Evolutionary conservation across 2,797 vertebrate species (phyloP).

Genomic region (Aldrovandia affinis): DNA sequence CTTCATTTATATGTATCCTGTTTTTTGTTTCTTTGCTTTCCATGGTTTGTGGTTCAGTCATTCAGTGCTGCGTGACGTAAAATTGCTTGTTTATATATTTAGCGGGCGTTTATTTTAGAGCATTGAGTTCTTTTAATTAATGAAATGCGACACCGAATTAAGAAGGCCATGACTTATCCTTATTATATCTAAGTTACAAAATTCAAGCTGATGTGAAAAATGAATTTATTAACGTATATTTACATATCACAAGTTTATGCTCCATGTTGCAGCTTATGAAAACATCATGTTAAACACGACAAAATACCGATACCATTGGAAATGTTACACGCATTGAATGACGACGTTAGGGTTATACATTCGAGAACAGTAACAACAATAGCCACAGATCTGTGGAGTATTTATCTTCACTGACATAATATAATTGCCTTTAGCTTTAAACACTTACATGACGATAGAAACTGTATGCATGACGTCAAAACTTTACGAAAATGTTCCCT

Average conservation of each 20-base stretch:
- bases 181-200: neutral
- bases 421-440: neutral
- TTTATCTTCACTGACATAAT: neutral
- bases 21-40: neutral
- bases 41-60: neutral
- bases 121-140: neutral
- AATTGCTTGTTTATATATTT: neutral
- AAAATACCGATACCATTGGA: constrained; percentile 23
- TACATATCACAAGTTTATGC: neutral
- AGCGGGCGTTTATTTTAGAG: neutral
- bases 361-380: constrained; percentile 18
- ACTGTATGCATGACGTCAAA: constrained; percentile 11
- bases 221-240: constrained; percentile 25
- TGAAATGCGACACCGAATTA: neutral
- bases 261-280: constrained; percentile 20
- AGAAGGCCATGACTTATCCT: neutral
- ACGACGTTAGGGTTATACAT: neutral
- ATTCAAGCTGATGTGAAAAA: constrained; percentile 14
- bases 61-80: neutral
- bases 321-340: constrained; percentile 10
- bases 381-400: neutral
- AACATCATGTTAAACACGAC: constrained; percentile 27
- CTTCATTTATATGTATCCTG: neutral
- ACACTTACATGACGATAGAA: constrained; percentile 57
- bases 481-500: neutral